phyloP scores from a whole-genome alignment of 2,797 vertebrate genomes.

The Lepus oiostolus region DNA sequence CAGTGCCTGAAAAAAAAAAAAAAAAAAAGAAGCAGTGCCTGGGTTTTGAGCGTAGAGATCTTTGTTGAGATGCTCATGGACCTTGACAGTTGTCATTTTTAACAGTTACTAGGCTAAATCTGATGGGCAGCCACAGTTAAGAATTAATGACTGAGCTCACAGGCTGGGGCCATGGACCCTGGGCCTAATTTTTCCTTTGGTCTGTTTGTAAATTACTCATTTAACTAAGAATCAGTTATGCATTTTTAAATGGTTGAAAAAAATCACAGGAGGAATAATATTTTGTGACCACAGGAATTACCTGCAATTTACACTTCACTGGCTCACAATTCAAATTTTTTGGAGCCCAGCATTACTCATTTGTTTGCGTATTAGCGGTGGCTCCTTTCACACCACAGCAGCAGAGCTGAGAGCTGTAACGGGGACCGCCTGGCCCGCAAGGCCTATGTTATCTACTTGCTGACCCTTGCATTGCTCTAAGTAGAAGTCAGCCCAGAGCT shows the following conservation, averaged over 20 bases:
- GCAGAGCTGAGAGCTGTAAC: background rate
- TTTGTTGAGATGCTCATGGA: background rate
- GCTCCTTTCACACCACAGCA: background rate
- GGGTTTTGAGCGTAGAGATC: background rate
- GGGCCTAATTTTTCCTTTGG: background rate
- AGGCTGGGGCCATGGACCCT: background rate
- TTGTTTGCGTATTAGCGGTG: background rate
- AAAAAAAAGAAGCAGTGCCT: background rate
- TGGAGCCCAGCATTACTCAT: background rate
- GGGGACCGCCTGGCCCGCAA: background rate
- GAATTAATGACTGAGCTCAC: background rate
- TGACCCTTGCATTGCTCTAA: background rate
- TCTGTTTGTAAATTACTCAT: background rate
- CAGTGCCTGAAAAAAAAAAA: background rate
- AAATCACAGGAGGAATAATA: background rate
- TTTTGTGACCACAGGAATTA: slow-evolving; percentile 25
- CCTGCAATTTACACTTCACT: background rate
- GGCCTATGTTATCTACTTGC: background rate
- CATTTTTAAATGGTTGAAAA: background rate
- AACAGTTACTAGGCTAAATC: slow-evolving; percentile 4
- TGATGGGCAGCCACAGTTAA: background rate
- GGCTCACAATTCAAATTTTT: background rate
- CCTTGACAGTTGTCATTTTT: background rate
- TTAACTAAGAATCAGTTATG: slow-evolving; percentile 32
- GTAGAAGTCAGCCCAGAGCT: background rate